Evolutionary conservation across 2,888 invertebrate species (phyloP), one percentile per base, ranked within the genome.

Genomic region (Acrocyrtus sp.): DNA sequence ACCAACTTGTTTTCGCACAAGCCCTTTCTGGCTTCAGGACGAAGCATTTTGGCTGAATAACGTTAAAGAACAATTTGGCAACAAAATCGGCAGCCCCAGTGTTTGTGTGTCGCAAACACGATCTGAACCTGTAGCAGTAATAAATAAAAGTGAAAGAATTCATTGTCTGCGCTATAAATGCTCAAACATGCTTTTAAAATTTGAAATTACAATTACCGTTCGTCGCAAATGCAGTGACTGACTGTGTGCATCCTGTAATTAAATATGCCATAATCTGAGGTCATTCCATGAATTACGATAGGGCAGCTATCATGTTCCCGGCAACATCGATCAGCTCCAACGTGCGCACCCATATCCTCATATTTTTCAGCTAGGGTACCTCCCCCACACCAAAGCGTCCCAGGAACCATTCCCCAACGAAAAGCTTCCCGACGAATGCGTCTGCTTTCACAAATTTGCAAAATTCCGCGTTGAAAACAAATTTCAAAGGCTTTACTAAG

Each of bases 21-120:
- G 90, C 86, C 80, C 90, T 90, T 78, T 92, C 90, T 1, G 90
- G 89, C 82, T 92, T 92, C 48, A 98, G 86, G 0, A 92, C 89
- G 85, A 98, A 97, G 83, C 98, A 98, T 83, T 95, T 93, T 0
- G 94, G 93, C 83, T 95, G 95, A n/a, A 97, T 91, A 50, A 96
- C 88, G 85, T 97, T 95, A 89, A 98, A 98, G 87, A 95, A 98
- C 34, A 97, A 87, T 82, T 93, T 93, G 2, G 96, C 96, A 63
- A 96, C 94, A 85, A 95, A 88, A 83, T 94, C 93, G 8, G 96
- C 93, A 10, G 95, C 92, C 5, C 92, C 90, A 0, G 94, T 93
- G 80, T 91, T 90, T 0, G 94, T 92, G 85, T 93, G 89, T 84
- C 95, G 95, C 78, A 98, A 87, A 83, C 97, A 98, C 17, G 95